These are phyloP conservation scores for Drosophila paulistorum DNA, from an alignment of 1,140 invertebrate genomes.

Conservation along the genomic window DNA sequence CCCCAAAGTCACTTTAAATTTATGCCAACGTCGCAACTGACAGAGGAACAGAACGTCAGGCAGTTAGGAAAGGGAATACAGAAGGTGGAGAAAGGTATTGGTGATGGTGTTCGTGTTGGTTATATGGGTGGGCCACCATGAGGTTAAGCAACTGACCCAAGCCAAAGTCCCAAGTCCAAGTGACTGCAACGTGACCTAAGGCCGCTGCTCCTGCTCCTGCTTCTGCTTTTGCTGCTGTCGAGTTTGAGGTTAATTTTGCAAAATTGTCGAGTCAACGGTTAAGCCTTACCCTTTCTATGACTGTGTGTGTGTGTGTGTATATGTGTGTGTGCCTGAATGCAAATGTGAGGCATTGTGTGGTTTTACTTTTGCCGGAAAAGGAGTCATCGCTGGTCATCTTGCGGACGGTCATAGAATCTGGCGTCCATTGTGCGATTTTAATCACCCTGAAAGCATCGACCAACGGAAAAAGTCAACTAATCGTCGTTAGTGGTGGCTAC, in stretches of 20 bases:
- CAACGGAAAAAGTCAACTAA: slow-evolving; percentile 17
- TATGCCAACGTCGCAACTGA: slow-evolving; percentile 72
- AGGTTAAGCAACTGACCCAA: slow-evolving; percentile 22
- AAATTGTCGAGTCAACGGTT: slow-evolving; percentile 80
- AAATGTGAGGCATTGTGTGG: slow-evolving; percentile 59
- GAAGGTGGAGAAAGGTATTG: background rate
- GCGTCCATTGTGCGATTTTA: slow-evolving; percentile 31
- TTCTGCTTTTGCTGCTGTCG: slow-evolving; percentile 24
- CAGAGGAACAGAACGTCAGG: slow-evolving; percentile 2
- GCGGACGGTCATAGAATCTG: slow-evolving; percentile 1
- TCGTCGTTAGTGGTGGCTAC: slow-evolving; percentile 11
- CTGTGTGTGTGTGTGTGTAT: slow-evolving; percentile 2
- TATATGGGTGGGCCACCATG: background rate
- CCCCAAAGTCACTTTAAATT: slow-evolving; percentile 63
- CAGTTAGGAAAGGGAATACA: background rate
- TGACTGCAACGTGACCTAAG: slow-evolving; percentile 78
- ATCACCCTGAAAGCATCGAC: slow-evolving; percentile 15
- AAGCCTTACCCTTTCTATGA: slow-evolving; percentile 13
- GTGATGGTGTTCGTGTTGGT: background rate
- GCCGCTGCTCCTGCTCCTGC: slow-evolving; percentile 34
- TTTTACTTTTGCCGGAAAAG: slow-evolving; percentile 24
- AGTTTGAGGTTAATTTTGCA: slow-evolving; percentile 79
- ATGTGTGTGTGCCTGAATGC: slow-evolving; percentile 40
- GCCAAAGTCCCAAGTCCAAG: slow-evolving; percentile 47
- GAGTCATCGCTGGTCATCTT: slow-evolving; percentile 24